Conservation (phyloP, 2,888 invertebrate genomes). For the Dynastes tityus region DNA sequence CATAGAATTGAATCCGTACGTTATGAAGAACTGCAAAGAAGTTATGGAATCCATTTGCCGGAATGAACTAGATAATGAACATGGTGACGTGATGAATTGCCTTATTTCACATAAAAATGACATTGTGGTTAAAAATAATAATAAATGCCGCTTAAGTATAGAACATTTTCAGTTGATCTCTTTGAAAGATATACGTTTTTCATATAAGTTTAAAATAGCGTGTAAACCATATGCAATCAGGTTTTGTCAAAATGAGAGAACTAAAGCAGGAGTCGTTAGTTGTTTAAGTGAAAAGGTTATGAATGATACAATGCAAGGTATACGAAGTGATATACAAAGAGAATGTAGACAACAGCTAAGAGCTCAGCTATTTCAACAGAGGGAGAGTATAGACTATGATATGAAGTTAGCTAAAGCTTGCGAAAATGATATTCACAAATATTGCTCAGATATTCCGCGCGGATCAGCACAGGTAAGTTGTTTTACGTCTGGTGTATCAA, state of each 20-base stretch:
- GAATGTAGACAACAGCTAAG: constrained; percentile 93
- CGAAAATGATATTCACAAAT: constrained; percentile 81
- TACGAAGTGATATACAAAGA: constrained; percentile 86
- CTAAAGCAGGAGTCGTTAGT: constrained; percentile 85
- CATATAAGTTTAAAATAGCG: constrained; percentile 94
- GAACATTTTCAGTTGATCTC: constrained; percentile 98
- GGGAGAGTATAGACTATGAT: constrained; percentile 91
- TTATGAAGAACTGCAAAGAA: constrained; percentile 86
- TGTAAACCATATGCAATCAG: constrained; percentile 87
- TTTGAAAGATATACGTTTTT: constrained; percentile 94
- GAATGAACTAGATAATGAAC: constrained; percentile 81
- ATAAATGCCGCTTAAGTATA: constrained; percentile 92
- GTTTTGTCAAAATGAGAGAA: constrained; percentile 80
- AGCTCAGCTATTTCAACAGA: constrained; percentile 92
- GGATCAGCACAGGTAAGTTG: constrained; percentile 76
- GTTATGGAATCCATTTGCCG: constrained; percentile 86
- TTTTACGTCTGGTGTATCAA: neutral
- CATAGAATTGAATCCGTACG: constrained; percentile 90
- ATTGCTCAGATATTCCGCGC: constrained; percentile 80
- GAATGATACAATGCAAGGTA: constrained; percentile 86
- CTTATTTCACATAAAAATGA: constrained; percentile 93
- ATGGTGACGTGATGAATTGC: constrained; percentile 95
- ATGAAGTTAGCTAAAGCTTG: constrained; percentile 89
- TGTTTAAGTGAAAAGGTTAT: constrained; percentile 93
- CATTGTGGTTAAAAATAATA: constrained; percentile 82